Evolutionary conservation across 2,888 invertebrate species (phyloP), one percentile per base, ranked within the genome.

Genomic region (Lysandra bellargus): DNA sequence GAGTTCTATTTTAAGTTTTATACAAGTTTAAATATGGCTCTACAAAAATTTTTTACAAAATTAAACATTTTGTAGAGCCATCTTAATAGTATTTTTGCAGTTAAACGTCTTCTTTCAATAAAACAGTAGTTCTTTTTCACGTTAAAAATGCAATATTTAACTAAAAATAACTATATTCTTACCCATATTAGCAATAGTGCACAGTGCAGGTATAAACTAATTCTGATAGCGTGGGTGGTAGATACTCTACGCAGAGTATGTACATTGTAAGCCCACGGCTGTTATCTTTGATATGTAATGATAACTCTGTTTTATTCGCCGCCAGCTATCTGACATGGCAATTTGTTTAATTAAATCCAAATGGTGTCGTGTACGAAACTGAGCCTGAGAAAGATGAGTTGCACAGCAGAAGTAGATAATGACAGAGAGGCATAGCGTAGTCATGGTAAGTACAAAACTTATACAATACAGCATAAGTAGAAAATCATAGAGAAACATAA

Each of bases 231-330:
- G 90, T 90, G 90, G 82, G 82, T 81, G 83, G 83, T 83, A 90
- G 89, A 87, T 85, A 74, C 82, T 78, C 72, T 78, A 82, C 81
- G 72, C 85, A 85, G 84, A 81, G 85, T 86, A 87, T 85, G 79
- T 83, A 37, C 33, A 37, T 37, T 37, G 33, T 37, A 84, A 85
- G 84, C 84, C 82, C 78, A 80, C 81, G 14, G 23, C 17, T 80
- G 82, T 82, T 84, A 85, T 86, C 85, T 86, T 85, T 87, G 87
- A 88, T 87, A 85, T 85, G 84, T 83, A 82, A 84, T 84, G 86
- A 87, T 89, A 90, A 88, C 86, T 90, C 88, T 92, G 90, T 92
- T 92, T 91, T 91, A 88, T 90, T 89, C 87, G 86, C 87, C 86
- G 84, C 85, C 84, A 84, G 85, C 86, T 91, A 88, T 90, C 87